A percentile compares a stretch with the other conserved stretches of the same genome.
Conservation (phyloP, 2,888 invertebrate species). For the Homarus gammarus region DNA sequence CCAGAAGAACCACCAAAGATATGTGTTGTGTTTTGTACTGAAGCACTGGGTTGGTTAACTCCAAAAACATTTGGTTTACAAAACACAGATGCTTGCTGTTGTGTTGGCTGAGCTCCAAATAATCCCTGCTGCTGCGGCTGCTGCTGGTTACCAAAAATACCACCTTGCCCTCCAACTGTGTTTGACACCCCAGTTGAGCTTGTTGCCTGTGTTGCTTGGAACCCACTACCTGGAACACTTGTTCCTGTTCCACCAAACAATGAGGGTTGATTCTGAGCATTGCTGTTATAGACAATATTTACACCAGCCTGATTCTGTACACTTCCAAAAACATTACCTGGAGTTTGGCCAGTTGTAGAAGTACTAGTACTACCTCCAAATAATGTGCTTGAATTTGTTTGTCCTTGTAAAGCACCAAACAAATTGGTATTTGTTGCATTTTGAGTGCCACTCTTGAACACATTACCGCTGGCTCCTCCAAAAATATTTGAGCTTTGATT, state of each 20-base stretch:
- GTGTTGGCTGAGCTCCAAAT: conserved; percentile 14
- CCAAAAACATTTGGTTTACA: conserved; percentile 21
- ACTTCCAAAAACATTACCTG: conserved; percentile 34
- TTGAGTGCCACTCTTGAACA: conserved; percentile 10
- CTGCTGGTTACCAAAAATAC: conserved; percentile 23
- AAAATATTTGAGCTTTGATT: conserved; percentile 4
- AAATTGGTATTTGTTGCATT: conserved; percentile 11
- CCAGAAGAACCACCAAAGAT: not conserved
- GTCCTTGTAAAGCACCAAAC: conserved; percentile 45
- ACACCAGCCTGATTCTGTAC: conserved; percentile 12
- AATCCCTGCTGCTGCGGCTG: conserved; percentile 26
- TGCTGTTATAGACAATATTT: not conserved
- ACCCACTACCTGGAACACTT: not conserved
- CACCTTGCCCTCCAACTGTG: not conserved
- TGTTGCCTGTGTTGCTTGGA: conserved; percentile 3
- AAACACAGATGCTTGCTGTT: not conserved
- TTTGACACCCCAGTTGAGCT: not conserved
- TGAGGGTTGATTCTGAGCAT: conserved; percentile 34
- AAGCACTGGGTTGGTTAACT: not conserved
- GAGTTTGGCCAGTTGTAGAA: not conserved
- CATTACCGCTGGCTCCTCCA: conserved; percentile 27
- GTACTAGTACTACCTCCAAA: conserved; percentile 41
- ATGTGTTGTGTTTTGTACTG: conserved; percentile 21
- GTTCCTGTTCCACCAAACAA: conserved; percentile 20
- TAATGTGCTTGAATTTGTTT: not conserved